phyloP scores from a whole-genome alignment of 53 echinoderm and acorn worm genomes.

The Temnopleurus reevesii region DNA sequence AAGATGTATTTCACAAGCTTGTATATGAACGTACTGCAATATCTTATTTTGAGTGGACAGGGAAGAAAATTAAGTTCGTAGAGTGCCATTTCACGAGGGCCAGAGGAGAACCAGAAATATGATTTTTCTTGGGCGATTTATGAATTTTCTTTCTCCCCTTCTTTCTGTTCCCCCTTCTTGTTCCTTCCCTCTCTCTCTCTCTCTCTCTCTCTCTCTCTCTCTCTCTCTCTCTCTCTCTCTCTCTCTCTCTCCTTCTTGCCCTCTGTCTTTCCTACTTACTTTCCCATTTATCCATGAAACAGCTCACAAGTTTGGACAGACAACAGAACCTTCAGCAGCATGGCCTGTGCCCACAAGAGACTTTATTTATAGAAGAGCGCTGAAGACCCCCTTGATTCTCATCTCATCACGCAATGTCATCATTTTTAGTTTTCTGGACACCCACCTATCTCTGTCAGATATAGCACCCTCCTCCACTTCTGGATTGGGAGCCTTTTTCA shows the following conservation, averaged over 20 bases:
- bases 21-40: too few species aligned
- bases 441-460: neutral
- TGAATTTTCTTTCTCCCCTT: too few species aligned
- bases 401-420: neutral
- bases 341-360: slow-evolving; percentile 90
- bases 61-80: too few species aligned
- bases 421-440: neutral
- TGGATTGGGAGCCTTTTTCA: too few species aligned
- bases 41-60: too few species aligned
- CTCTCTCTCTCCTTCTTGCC: neutral
- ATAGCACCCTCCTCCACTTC: neutral
- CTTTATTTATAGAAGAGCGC: slow-evolving; percentile 91
- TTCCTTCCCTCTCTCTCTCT: neutral
- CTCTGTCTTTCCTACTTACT: neutral
- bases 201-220: neutral
- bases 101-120: too few species aligned
- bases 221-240: neutral
- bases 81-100: too few species aligned
- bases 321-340: slow-evolving; percentile 73
- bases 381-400: slow-evolving; percentile 5
- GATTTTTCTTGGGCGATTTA: too few species aligned
- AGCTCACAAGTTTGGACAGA: slow-evolving; percentile 80
- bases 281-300: neutral
- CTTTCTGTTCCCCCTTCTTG: neutral
- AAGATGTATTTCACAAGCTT: too few species aligned